Conservation (phyloP, 1,140 invertebrate species). For the Drosophila tsacasi region DNA sequence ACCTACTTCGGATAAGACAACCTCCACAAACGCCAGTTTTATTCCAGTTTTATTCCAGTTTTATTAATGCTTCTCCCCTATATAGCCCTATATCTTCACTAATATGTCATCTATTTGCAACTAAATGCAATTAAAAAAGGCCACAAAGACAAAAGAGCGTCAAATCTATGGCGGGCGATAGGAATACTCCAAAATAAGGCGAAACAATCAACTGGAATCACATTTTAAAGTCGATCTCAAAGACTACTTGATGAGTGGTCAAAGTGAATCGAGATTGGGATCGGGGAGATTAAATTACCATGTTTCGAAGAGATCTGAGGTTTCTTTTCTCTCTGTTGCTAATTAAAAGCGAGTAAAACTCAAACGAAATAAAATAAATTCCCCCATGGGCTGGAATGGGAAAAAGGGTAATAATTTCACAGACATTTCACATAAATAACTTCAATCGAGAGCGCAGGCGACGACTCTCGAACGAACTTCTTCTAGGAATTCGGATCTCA, state of each 20-base stretch:
- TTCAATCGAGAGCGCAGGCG: conserved; percentile 71
- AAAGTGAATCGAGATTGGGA: conserved; percentile 76
- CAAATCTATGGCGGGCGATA: conserved; percentile 62
- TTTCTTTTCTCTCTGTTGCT: conserved; percentile 57
- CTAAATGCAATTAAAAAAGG: conserved; percentile 71
- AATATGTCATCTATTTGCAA: conserved; percentile 82
- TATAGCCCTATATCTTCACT: conserved; percentile 46
- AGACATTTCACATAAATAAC: conserved; percentile 83
- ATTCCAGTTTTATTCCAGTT: conserved; percentile 6
- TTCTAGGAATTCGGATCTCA: conserved; percentile 68
- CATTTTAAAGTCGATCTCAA: conserved; percentile 70
- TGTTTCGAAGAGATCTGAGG: conserved; percentile 47
- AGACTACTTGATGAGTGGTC: conserved; percentile 77
- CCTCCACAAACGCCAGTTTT: conserved; percentile 4
- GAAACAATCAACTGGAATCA: conserved; percentile 64
- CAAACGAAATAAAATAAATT: conserved; percentile 80
- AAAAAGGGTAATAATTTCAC: conserved; percentile 81
- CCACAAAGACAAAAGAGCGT: conserved; percentile 65
- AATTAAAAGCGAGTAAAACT: conserved; percentile 83
- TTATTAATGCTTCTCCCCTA: conserved; percentile 17
- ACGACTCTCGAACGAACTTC: conserved; percentile 31
- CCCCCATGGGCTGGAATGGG: conserved; percentile 34
- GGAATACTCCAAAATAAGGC: conserved; percentile 12
- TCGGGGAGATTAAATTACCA: conserved; percentile 76
- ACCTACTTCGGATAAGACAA: conserved; percentile 25